Conservation (phyloP, 2,797 vertebrate species). For the Tinamus major region DNA sequence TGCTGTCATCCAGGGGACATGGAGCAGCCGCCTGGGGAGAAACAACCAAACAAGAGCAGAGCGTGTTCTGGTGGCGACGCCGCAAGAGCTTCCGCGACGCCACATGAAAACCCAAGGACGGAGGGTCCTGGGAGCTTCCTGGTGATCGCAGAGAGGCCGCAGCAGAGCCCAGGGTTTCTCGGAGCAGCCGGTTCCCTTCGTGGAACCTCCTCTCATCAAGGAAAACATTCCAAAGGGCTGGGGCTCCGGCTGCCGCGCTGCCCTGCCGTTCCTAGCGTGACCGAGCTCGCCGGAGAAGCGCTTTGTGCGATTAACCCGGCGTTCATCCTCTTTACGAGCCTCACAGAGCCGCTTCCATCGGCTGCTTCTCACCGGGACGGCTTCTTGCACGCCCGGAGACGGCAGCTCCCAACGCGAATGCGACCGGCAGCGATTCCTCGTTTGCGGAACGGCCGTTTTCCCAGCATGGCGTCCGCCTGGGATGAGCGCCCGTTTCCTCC, state of each 20-base stretch:
- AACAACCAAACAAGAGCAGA: neutral
- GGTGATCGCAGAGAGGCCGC: neutral
- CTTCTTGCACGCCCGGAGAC: neutral
- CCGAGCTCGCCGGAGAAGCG: neutral
- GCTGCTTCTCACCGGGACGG: neutral
- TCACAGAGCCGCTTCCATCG: fast-evolving
- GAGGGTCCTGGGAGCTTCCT: neutral
- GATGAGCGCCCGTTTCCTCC: neutral
- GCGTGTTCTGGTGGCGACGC: neutral
- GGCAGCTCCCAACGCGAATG: neutral
- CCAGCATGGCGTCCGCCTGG: fast-evolving
- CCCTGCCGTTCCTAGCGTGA: neutral
- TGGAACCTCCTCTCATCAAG: neutral
- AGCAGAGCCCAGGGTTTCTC: neutral
- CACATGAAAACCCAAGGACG: neutral
- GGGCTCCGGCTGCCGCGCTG: neutral
- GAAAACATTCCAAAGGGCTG: neutral
- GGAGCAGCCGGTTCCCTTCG: neutral
- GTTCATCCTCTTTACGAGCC: neutral
- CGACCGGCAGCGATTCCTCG: neutral
- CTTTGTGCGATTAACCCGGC: neutral
- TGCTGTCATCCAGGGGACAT: neutral
- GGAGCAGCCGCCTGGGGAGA: neutral
- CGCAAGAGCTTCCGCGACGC: neutral
- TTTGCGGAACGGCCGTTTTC: neutral